A percentile compares a stretch with the other conserved stretches of the same genome.
Evolutionary conservation across 2,113 vertebrate genomes (phyloP).

Genomic region (Cebus imitator): DNA sequence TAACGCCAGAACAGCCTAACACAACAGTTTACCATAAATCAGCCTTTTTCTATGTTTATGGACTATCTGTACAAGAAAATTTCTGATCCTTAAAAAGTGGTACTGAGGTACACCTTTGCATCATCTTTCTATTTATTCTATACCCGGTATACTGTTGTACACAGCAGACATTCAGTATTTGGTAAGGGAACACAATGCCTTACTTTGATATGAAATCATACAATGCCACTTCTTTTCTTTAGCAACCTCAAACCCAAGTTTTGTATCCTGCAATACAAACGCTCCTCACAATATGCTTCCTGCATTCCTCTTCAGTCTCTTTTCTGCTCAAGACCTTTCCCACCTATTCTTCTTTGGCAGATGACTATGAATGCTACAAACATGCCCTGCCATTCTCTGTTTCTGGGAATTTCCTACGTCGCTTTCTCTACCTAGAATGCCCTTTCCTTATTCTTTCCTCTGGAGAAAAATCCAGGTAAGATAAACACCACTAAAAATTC

Average conservation of each 20-base stretch:
- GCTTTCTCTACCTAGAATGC: neutral
- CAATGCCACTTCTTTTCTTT: neutral
- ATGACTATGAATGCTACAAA: neutral
- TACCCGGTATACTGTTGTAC: neutral
- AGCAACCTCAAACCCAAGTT: neutral
- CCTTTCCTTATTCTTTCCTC: neutral
- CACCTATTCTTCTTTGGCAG: neutral
- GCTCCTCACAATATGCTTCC: neutral
- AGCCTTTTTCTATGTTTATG: neutral
- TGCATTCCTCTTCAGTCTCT: neutral
- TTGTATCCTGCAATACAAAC: neutral
- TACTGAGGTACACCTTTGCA: neutral
- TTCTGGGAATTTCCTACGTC: neutral
- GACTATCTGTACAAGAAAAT: neutral
- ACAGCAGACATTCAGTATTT: neutral
- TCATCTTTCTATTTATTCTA: neutral
- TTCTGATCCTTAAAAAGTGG: neutral
- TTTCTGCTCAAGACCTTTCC: neutral
- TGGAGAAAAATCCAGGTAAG: constrained; percentile 18
- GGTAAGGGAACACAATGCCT: neutral
- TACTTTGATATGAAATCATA: neutral
- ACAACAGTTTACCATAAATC: neutral
- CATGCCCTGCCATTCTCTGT: neutral
- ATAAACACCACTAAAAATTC: constrained; percentile 5
- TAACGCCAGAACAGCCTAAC: too few relatives aligned